These are phyloP conservation scores for Machimus atricapillus DNA, from an alignment of 2,888 invertebrate genomes.

Conservation along the genomic window DNA sequence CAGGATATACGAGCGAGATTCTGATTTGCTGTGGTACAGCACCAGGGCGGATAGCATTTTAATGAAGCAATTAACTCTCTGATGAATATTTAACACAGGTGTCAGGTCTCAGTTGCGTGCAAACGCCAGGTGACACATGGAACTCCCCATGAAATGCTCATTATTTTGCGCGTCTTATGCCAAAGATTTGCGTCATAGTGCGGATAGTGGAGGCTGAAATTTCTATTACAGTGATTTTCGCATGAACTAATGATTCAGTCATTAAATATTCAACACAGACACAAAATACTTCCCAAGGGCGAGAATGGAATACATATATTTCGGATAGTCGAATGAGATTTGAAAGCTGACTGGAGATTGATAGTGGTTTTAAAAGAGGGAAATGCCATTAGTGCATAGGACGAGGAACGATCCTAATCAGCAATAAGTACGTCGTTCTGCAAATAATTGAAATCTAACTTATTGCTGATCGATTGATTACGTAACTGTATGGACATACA, in stretches of 20 bases:
- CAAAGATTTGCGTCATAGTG: neutral
- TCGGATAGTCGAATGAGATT: neutral
- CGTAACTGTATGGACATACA: neutral
- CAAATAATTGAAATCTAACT: neutral
- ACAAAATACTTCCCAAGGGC: neutral
- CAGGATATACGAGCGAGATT: neutral
- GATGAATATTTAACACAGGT: neutral
- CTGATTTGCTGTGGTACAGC: neutral
- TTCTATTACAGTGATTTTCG: neutral
- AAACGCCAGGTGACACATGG: neutral
- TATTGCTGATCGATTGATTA: neutral
- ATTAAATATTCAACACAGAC: neutral
- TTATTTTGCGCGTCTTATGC: neutral
- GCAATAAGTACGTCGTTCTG: neutral
- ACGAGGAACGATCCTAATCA: neutral
- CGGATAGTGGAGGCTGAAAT: neutral
- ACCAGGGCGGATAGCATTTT: neutral
- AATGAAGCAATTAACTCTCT: constrained; percentile 10
- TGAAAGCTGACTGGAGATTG: neutral
- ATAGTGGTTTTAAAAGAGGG: neutral
- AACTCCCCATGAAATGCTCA: neutral
- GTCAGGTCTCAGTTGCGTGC: neutral
- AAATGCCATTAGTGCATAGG: neutral
- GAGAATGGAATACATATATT: neutral
- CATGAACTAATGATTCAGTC: neutral